Base-by-base conservation (phyloP, 2,888 invertebrate species). In the Caenorhabditis angaria region DNA sequence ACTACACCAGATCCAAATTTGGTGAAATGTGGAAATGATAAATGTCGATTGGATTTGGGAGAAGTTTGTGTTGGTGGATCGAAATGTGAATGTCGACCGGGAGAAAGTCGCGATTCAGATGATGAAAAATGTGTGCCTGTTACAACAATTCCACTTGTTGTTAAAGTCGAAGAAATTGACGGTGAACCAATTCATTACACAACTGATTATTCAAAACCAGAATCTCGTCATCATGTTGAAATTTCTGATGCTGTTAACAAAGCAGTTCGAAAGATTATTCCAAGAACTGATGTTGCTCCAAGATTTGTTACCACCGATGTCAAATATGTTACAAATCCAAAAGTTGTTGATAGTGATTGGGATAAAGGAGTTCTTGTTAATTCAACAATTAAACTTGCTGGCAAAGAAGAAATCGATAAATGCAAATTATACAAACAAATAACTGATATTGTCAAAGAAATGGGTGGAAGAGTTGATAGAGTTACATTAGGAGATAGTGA, bases 261-360 rank as follows among this genome's bases (percentile, higher is more conserved):
- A 50, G 83, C 83, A 55, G 65, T 82, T 20, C 82, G 78, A 35
- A 78, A 81, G 41, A 70, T 82, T 47, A 64, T 84, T 48, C 70
- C 74, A 22, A 70, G 76, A 62, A 84, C 84, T 1, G 77, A 68
- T 27, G 58, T 77, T 55, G 80, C 78, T 14, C 82, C 80, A 22
- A 59, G 75, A 14, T 82, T 70, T 68, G 77, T 85, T 56, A 70
- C 78, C 35, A 80, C 81, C 14, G 82, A 83, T 58, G 79, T 83
- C 64, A 77, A 79, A 63, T 81, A 73, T 74, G 83, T 85, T 69
- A 83, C 84, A 8, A 81, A 83, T 56, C 85, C 85, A n/a, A 84
- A 83, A 68, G 77, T 80, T 18, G 67, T 76, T 57, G 81, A 83
- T 70, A 70, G 68, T 32, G 79, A 77, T 27, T 84, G 83, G 83